These are phyloP conservation scores for Mesocricetus auratus DNA, from an alignment of 2,113 vertebrate species.

Conservation along the genomic window DNA sequence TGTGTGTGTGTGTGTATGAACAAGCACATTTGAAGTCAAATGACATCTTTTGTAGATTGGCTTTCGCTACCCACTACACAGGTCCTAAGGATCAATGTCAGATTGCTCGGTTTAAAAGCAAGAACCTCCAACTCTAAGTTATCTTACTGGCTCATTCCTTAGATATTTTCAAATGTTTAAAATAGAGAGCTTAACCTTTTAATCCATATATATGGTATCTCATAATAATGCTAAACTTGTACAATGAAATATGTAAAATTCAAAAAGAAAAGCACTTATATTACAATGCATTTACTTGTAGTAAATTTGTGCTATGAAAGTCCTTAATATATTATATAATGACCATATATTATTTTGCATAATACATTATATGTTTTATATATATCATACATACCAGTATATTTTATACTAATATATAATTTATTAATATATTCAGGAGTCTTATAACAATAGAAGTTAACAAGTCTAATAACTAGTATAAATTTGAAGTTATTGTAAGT, in stretches of 20 bases:
- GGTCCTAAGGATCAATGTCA: too few species aligned
- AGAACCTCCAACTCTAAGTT: background rate
- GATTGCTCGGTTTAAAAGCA: background rate
- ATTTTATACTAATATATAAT: background rate
- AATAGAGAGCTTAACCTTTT: background rate
- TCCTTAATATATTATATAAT: background rate
- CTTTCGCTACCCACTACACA: background rate
- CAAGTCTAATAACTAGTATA: slow-evolving; percentile 18
- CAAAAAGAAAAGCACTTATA: background rate
- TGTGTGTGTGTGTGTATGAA: background rate
- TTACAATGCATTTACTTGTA: background rate
- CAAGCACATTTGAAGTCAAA: background rate
- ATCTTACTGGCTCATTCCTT: background rate
- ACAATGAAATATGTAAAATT: background rate
- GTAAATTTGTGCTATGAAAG: background rate
- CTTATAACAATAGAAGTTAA: background rate
- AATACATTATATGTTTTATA: background rate
- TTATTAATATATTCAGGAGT: background rate
- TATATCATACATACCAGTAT: too few species aligned
- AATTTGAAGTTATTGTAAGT: slow-evolving; percentile 42
- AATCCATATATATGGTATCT: background rate
- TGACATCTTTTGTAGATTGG: background rate
- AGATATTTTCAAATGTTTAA: background rate
- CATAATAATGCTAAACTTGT: slow-evolving; percentile 32
- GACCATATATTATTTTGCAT: too few species aligned